Conservation (phyloP, 2,797 vertebrate species). For the Trachurus trachurus region DNA sequence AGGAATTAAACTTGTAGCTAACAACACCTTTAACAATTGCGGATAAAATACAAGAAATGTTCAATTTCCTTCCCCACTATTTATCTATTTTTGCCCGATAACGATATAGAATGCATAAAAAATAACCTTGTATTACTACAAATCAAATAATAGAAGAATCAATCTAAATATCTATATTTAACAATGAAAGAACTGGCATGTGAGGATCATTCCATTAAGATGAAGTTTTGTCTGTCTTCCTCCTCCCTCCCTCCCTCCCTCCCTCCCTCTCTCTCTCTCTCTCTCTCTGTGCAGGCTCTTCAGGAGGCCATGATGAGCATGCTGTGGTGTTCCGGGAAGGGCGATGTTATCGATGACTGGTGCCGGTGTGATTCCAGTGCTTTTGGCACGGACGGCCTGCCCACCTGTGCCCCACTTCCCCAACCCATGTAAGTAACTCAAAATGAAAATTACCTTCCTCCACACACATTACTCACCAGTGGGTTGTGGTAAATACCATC, state of each 20-base stretch:
- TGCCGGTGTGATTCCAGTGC: slow-evolving; percentile 97
- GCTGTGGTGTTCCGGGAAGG: slow-evolving; percentile 96
- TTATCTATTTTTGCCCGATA: not conserved
- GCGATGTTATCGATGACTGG: slow-evolving; percentile 99
- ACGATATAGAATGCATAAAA: not conserved
- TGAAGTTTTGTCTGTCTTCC: not conserved
- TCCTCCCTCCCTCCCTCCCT: not conserved
- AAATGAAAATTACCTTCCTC: slow-evolving; percentile 36
- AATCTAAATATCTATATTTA: not conserved
- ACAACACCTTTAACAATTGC: too few species aligned
- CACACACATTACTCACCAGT: slow-evolving; percentile 23
- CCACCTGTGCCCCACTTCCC: slow-evolving; percentile 95
- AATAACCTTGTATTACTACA: not conserved
- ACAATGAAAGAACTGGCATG: not conserved
- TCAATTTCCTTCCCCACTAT: not conserved
- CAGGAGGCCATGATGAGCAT: slow-evolving; percentile 98
- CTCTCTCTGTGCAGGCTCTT: slow-evolving; percentile 85
- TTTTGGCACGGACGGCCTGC: slow-evolving; percentile 94
- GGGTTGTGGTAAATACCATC: slow-evolving; percentile 41
- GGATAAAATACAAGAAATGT: too few species aligned
- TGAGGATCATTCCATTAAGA: not conserved
- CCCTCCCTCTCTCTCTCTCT: not conserved
- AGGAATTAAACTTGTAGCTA: too few species aligned
- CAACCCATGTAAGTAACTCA: slow-evolving; percentile 90
- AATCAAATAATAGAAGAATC: not conserved